Base-by-base conservation (phyloP, 2,113 vertebrate genomes). In the Apus apus region DNA sequence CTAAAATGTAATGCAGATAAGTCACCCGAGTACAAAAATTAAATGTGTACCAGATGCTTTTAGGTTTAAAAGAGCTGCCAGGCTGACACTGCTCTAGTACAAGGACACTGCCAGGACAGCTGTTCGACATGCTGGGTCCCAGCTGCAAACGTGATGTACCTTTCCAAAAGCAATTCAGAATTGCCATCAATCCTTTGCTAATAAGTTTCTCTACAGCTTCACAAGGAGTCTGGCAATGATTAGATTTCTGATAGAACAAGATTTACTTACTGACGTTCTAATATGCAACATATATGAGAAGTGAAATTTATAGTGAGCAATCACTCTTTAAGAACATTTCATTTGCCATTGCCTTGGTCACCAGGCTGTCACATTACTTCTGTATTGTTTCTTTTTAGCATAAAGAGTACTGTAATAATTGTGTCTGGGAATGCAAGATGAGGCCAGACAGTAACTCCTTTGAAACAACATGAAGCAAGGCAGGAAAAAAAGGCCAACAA, bases 11-110 rank as follows among this genome's bases (percentile, higher is more conserved):
- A 83, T 79, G 48, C 50, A 80, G 74, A 46, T 21, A 89, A 95
- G 83, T 93, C 91, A 96, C 56, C 73, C 73, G 64, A 94, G 78
- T 87, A 87, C 62, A 90, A 64, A 90, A 87, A 94, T 90, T 96
- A 93, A 96, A 95, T 96, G 89, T 64, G 89, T 97, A 97, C 78
- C 93, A 97, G 95, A 86, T 94, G 89, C 57, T 89, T 96, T 96
- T 80, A 64, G 43, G 51, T 94, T 96, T 95, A 76, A 86, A 93
- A 96, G 79, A 77, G 64, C 70, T 95, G 71, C 60, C 79, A 90
- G 79, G 53, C 84, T 96, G 78, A 60, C 72, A 94, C 71, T 40
- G 23, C 5, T 13, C 19, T 64, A 50, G 94, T 65, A 87, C 81
- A 96, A 96, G 70, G 73, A 83, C 75, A 71, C 82, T 50, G 38